Evolutionary conservation across 2,113 vertebrate species (phyloP).

Genomic region (Rattus rattus): DNA sequence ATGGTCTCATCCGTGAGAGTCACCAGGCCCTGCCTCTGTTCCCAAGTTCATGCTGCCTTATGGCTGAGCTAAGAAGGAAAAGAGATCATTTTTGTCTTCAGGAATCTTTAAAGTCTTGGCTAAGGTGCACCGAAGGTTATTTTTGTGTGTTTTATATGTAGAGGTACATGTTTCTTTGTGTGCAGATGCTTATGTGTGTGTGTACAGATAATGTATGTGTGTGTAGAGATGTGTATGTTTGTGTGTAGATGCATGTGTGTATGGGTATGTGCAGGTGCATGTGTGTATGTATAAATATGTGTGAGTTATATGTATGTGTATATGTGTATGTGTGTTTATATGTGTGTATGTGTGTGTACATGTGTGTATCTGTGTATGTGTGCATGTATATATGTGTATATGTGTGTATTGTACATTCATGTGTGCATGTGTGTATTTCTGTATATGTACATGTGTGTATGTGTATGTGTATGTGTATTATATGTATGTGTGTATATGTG

Average conservation of each 20-base stretch:
- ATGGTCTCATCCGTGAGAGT: background rate
- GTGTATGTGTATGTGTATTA: too few relatives aligned
- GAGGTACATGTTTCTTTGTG: background rate
- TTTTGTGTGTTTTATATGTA: background rate
- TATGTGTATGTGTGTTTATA: background rate
- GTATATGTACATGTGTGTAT: background rate
- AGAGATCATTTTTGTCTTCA: background rate
- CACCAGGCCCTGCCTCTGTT: background rate
- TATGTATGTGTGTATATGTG: background rate
- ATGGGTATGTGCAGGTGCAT: background rate
- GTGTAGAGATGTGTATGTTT: background rate
- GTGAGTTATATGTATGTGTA: fast-evolving
- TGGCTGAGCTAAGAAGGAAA: background rate
- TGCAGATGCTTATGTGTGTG: background rate
- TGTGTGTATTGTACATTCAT: background rate
- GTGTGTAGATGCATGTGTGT: background rate
- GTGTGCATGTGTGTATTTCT: background rate
- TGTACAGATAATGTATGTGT: background rate
- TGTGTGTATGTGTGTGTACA: background rate
- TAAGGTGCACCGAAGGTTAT: background rate
- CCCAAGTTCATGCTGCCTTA: background rate
- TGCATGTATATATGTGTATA: background rate
- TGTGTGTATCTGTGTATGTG: background rate
- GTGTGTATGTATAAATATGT: background rate
- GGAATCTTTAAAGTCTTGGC: background rate